phyloP scores from a whole-genome alignment of 2,888 invertebrate species.

The Himalopsyche anomala region DNA sequence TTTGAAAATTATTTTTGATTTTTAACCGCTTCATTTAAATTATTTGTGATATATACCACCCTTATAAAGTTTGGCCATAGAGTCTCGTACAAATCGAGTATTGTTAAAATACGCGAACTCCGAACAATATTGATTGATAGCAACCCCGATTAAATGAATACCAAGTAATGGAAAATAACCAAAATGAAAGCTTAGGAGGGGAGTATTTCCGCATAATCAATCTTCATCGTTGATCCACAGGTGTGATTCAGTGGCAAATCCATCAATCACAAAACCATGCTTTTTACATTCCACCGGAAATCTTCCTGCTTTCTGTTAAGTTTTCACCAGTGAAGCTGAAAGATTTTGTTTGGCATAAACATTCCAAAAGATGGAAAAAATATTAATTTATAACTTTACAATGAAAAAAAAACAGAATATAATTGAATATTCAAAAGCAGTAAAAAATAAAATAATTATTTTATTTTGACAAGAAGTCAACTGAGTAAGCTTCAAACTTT shows the following conservation, averaged over 20 bases:
- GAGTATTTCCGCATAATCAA: constrained; percentile 11
- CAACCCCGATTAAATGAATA: not conserved
- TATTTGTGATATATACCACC: too few relatives aligned
- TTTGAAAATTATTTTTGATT: too few relatives aligned
- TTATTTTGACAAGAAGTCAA: too few relatives aligned
- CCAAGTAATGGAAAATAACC: not conserved
- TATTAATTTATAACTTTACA: too few relatives aligned
- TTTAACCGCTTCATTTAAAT: too few relatives aligned
- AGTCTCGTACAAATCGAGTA: not conserved
- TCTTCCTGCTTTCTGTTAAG: not conserved
- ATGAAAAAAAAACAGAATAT: too few relatives aligned
- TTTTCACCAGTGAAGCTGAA: not conserved
- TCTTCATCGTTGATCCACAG: not conserved
- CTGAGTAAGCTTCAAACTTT: too few relatives aligned
- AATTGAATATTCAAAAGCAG: too few relatives aligned
- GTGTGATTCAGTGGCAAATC: not conserved
- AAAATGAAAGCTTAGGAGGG: not conserved
- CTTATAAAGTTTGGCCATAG: too few relatives aligned
- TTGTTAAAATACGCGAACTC: not conserved
- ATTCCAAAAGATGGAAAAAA: too few relatives aligned
- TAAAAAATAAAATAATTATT: too few relatives aligned
- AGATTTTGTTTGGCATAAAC: not conserved
- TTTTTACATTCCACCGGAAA: not conserved
- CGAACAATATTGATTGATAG: too few relatives aligned
- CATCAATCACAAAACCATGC: constrained; percentile 7